phyloP scores from a whole-genome alignment of 1,140 invertebrate genomes.

The Sinella curviseta region DNA sequence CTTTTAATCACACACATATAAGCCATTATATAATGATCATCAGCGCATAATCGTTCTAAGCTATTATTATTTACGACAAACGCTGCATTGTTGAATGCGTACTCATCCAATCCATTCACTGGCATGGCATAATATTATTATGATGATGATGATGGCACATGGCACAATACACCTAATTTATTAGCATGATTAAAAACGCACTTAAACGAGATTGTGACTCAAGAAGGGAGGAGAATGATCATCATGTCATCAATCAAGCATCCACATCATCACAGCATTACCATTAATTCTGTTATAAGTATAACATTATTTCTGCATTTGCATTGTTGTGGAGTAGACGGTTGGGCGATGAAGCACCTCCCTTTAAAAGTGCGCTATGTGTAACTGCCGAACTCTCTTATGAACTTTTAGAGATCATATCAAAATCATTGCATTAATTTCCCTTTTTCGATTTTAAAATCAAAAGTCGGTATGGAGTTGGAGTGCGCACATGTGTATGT shows the following conservation, averaged over 20 bases:
- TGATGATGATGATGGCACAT: too few species aligned
- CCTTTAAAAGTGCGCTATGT: too few species aligned
- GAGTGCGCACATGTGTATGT: too few species aligned
- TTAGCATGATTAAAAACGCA: background rate
- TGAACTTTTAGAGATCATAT: too few species aligned
- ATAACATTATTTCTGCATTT: background rate
- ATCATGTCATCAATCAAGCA: background rate
- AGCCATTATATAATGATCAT: background rate
- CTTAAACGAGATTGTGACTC: background rate
- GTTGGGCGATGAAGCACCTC: too few species aligned
- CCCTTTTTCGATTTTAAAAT: too few species aligned
- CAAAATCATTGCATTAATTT: too few species aligned
- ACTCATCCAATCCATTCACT: too few species aligned
- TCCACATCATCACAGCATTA: background rate
- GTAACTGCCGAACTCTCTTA: too few species aligned
- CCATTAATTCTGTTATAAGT: background rate
- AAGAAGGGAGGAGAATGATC: background rate
- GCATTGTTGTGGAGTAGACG: too few species aligned
- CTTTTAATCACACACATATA: background rate
- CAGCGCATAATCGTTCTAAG: background rate
- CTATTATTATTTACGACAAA: background rate
- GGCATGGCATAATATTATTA: too few species aligned
- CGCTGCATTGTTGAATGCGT: background rate
- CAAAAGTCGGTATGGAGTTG: too few species aligned
- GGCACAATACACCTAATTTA: background rate